Evolutionary conservation across 2,113 vertebrate species (phyloP).

Genomic region (Gallinago media): DNA sequence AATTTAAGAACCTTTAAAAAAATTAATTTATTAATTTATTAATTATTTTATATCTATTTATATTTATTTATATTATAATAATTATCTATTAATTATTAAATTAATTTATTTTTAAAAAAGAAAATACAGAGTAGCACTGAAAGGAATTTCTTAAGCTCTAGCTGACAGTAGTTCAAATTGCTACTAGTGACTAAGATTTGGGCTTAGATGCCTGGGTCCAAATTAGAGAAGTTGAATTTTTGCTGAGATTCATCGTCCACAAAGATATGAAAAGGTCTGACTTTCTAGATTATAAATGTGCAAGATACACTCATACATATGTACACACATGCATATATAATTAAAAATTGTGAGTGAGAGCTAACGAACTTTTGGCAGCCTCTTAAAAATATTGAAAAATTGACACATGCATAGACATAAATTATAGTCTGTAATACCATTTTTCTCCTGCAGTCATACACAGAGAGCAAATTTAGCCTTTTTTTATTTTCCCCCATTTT

Average conservation of each 20-base stretch:
- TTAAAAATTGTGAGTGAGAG: neutral
- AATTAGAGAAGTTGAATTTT: neutral
- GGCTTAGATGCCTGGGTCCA: neutral
- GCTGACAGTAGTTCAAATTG: neutral
- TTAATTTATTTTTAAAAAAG: neutral
- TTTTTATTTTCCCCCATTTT: neutral
- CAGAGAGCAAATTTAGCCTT: neutral
- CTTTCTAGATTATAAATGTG: neutral
- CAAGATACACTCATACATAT: neutral
- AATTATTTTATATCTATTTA: too few relatives aligned
- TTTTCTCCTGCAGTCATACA: neutral
- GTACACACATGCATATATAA: rapidly evolving
- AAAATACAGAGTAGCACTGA: neutral
- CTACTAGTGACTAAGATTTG: neutral
- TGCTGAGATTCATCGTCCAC: neutral
- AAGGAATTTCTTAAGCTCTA: neutral
- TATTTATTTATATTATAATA: too few relatives aligned
- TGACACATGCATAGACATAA: neutral
- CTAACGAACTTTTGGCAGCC: neutral
- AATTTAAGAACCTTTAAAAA: neutral
- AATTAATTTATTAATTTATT: too few relatives aligned
- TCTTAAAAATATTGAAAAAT: neutral
- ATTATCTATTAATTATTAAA: too few relatives aligned
- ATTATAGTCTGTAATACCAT: neutral
- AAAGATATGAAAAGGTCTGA: neutral